Percentiles rank a stretch among this genome's conserved stretches.
Evolutionary conservation across 2,113 vertebrate genomes (phyloP).

Genomic region (Phyllostomus hastatus): DNA sequence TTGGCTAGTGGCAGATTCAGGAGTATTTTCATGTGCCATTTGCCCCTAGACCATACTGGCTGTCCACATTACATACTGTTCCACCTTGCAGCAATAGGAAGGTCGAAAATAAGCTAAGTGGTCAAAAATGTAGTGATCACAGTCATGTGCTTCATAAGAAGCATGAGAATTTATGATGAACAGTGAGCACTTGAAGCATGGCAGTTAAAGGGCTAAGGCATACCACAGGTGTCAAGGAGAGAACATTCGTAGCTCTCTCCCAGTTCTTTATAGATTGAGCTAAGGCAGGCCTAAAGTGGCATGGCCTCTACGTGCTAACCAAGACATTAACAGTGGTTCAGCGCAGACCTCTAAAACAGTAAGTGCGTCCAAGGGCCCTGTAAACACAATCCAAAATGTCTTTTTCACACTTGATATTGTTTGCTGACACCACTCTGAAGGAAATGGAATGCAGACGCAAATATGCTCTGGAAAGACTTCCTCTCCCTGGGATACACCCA

Average conservation of each 20-base stretch:
- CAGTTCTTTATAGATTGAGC: background rate
- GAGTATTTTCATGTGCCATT: background rate
- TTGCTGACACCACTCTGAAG: constrained; percentile 24
- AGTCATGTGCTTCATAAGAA: background rate
- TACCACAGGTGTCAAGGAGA: background rate
- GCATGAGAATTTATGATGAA: background rate
- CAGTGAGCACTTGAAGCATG: background rate
- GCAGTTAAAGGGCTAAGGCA: background rate
- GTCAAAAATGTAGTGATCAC: background rate
- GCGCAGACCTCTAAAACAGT: background rate
- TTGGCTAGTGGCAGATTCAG: background rate
- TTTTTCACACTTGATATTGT: background rate
- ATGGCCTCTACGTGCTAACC: background rate
- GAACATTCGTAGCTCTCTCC: background rate
- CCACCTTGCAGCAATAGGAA: background rate
- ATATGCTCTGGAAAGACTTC: background rate
- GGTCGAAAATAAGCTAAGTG: background rate
- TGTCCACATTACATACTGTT: background rate
- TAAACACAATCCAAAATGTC: background rate
- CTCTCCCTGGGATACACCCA: background rate
- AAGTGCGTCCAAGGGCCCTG: background rate
- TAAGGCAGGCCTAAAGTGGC: background rate
- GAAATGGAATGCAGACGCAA: background rate
- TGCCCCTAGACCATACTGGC: background rate
- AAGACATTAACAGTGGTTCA: background rate